These are phyloP conservation scores for Flabesymbios commensalis DNA, from an alignment of 2,888 invertebrate genomes.

Conservation along the genomic window DNA sequence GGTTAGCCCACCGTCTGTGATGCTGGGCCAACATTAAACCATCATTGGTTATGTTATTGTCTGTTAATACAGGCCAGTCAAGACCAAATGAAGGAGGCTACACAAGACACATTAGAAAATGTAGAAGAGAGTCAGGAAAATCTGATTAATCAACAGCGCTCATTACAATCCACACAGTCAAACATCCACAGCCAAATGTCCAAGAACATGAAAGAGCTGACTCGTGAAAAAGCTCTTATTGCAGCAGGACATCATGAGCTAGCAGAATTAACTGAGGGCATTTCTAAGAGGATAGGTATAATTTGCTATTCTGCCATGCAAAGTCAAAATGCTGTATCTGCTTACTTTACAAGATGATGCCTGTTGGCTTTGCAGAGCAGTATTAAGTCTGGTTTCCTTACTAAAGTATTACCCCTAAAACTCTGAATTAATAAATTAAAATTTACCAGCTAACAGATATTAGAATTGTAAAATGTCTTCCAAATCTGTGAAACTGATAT, in stretches of 20 bases:
- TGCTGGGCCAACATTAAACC: background rate
- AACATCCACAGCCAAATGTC: slow-evolving; percentile 65
- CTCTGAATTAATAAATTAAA: too few relatives aligned
- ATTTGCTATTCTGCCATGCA: too few relatives aligned
- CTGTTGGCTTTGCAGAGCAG: too few relatives aligned
- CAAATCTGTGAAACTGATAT: too few relatives aligned
- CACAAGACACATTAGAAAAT: slow-evolving; percentile 62
- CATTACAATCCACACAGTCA: slow-evolving; percentile 43
- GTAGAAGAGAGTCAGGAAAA: slow-evolving; percentile 63
- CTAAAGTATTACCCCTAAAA: too few relatives aligned
- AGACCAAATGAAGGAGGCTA: slow-evolving; percentile 62
- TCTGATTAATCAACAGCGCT: slow-evolving; percentile 65
- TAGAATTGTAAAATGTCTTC: too few relatives aligned
- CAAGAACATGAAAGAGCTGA: slow-evolving; percentile 66
- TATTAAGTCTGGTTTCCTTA: too few relatives aligned
- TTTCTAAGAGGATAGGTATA: slow-evolving; percentile 41
- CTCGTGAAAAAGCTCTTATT: slow-evolving; percentile 69
- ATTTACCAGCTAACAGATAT: too few relatives aligned
- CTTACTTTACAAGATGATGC: too few relatives aligned
- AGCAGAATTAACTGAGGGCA: slow-evolving; percentile 65
- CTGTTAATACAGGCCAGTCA: slow-evolving; percentile 63
- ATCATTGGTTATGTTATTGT: background rate
- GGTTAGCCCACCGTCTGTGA: too few relatives aligned
- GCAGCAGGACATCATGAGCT: slow-evolving; percentile 67
- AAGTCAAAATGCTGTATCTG: too few relatives aligned